Evolutionary conservation across 2,888 invertebrate species (phyloP), one percentile per base, ranked within the genome.

Genomic region (Platycnemis pennipes): DNA sequence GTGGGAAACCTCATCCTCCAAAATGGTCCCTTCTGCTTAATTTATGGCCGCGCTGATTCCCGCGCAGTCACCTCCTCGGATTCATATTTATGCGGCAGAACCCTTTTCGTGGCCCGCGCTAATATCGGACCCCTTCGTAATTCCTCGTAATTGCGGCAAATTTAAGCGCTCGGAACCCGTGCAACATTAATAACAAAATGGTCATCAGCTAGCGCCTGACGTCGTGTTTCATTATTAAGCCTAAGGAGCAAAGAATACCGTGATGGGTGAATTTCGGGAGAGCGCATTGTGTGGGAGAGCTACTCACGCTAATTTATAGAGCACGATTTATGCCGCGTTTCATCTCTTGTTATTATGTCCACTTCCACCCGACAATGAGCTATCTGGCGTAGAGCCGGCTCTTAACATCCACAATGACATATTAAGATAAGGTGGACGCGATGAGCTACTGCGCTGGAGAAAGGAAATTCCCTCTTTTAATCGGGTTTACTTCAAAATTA

Each of bases 231-330:
- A 26, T 63, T 26, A n/a, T 63, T 63, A 63, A 63, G 63, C 26
- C 8, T 22, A 2, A 26, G 63, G 63, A 63, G 8, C 63, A n/a
- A 63, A 7, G n/a, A 63, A 63, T 26, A 63, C 49, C 11, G n/a
- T 7, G 4, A 63, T 19, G 26, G 26, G 8, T 63, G n/a, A 63
- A 26, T 22, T 63, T 22, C 7, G 26, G 63, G 63, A 8, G 63
- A n/a, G 63, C 2, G 8, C 26, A 63, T 26, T n/a, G 26, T 63
- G 63, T 7, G 63, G n/a, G n/a, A 63, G 7, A 63, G 63, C n/a
- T 63, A n/a, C 63, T n/a, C 63, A 26, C 63, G n/a, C 63, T 63
- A 63, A 63, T 63, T 63, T 63, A 63, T n/a, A n/a, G 63, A n/a
- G 26, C 26, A 63, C 63, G n/a, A 26, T n/a, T 63, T 63, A n/a